phyloP scores from a whole-genome alignment of 2,797 vertebrate genomes.

The Danio jaintianensis region DNA sequence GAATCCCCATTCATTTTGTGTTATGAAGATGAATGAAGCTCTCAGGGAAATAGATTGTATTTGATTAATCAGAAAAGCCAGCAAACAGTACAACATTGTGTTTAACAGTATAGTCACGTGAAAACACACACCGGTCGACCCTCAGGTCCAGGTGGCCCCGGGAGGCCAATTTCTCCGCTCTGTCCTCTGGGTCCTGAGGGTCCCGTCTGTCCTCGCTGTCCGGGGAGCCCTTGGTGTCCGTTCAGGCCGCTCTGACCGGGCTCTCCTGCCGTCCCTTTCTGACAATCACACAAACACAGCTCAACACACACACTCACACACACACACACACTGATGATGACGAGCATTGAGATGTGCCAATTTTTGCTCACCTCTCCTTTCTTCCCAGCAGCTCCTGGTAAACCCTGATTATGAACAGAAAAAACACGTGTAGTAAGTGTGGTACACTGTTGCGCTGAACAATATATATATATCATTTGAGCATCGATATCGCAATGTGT shows the following conservation, averaged over 20 bases:
- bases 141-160: conserved; percentile 86
- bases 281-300: conserved; percentile 70
- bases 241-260: conserved; percentile 81
- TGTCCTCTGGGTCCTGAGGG: conserved; percentile 83
- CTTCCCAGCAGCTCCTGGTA: conserved; percentile 79
- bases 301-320: conserved; percentile 65
- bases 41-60: too few species aligned
- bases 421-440: background rate
- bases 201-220: conserved; percentile 83
- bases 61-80: background rate
- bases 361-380: conserved; percentile 88
- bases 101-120: background rate
- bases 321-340: background rate
- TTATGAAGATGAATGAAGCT: too few species aligned
- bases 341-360: background rate
- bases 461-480: conserved; percentile 10
- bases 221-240: conserved; percentile 88
- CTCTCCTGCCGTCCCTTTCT: conserved; percentile 94
- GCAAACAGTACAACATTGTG: background rate
- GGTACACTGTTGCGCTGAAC: conserved; percentile 31
- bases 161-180: conserved; percentile 82
- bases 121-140: conserved; percentile 85
- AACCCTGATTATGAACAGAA: conserved; percentile 81
- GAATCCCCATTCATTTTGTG: too few species aligned
- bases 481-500: too few species aligned